These are phyloP conservation scores for Limonius californicus DNA, from an alignment of 1,140 invertebrate genomes.

Conservation along the genomic window DNA sequence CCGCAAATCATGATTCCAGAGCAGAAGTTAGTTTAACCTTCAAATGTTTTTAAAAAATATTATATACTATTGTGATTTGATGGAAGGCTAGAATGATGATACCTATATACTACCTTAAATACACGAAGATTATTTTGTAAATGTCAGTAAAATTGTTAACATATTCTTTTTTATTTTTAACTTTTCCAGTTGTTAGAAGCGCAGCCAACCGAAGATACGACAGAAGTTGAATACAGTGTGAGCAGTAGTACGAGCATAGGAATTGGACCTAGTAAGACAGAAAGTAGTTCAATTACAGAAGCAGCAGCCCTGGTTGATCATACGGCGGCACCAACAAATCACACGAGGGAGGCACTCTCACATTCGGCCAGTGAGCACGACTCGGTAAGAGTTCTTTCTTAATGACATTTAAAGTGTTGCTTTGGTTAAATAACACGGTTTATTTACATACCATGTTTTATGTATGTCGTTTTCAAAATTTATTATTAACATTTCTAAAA, in stretches of 20 bases:
- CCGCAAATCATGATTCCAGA: too few species aligned
- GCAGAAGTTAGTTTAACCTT: too few species aligned
- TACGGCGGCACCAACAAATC: conserved; percentile 44
- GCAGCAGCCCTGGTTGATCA: conserved; percentile 5
- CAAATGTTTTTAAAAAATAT: too few species aligned
- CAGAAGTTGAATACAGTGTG: conserved; percentile 38
- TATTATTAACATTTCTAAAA: neutral
- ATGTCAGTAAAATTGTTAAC: too few species aligned
- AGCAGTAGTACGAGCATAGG: conserved; percentile 39
- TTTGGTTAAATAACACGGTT: neutral
- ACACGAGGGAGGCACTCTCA: conserved; percentile 55
- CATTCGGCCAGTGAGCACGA: conserved; percentile 60
- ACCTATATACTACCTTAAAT: too few species aligned
- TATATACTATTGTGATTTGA: too few species aligned
- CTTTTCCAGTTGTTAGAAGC: neutral
- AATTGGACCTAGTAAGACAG: conserved; percentile 5
- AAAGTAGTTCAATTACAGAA: conserved; percentile 13
- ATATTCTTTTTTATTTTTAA: too few species aligned
- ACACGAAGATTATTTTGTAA: too few species aligned
- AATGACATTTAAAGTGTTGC: neutral
- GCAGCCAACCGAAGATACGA: conserved; percentile 23
- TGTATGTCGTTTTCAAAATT: neutral
- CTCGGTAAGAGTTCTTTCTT: conserved; percentile 50
- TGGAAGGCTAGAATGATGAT: too few species aligned
- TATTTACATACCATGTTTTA: conserved; percentile 17